Evolutionary conservation across 1,140 invertebrate genomes (phyloP).

Genomic region (Melipona quadrifasciata): DNA sequence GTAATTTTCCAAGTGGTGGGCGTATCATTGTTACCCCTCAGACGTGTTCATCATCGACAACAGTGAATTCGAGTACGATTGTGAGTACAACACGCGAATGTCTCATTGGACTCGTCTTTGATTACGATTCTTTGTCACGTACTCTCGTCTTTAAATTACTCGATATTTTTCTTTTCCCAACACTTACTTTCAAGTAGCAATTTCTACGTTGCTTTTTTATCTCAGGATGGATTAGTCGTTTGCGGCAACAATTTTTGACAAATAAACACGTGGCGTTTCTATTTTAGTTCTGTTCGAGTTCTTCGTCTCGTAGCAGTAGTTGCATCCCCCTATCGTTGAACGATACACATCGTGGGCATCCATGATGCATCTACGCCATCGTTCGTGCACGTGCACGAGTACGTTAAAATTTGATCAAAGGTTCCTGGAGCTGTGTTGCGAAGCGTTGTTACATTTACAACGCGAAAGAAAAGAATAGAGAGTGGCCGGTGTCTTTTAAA

Average conservation of each 20-base stretch:
- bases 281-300: no score
- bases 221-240: no score
- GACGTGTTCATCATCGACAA: neutral
- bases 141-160: neutral
- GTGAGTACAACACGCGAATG: neutral
- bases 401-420: slow-evolving; percentile 13
- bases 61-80: neutral
- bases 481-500: neutral
- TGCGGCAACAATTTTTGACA: neutral
- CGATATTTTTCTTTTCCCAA: neutral
- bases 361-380: slow-evolving; percentile 3
- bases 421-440: no score
- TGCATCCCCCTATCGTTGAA: neutral
- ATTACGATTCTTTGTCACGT: neutral
- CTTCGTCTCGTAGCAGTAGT: neutral
- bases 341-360: neutral
- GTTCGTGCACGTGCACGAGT: neutral
- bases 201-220: no score
- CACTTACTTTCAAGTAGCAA: no score
- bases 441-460: neutral
- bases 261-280: neutral
- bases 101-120: neutral
- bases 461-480: neutral
- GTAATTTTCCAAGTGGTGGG: slow-evolving; percentile 39
- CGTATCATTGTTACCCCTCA: slow-evolving; percentile 7